Evolutionary conservation across 2,888 invertebrate genomes (phyloP).

Genomic region (Cerceris ruficornis): DNA sequence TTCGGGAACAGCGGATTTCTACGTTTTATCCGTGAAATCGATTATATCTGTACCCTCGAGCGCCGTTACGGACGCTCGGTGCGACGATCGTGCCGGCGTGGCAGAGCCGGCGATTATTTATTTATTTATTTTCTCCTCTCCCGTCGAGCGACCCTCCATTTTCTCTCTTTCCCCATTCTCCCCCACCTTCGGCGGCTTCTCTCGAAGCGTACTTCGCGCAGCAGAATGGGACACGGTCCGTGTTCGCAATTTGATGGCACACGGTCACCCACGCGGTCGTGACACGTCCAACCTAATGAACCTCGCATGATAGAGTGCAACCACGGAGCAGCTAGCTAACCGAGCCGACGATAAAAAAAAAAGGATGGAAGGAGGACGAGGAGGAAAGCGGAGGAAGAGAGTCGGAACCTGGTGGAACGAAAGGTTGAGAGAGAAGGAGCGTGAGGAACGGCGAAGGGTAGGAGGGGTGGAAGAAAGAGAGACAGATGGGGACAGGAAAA

Average conservation of each 20-base stretch:
- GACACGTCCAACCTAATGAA: conserved; percentile 73
- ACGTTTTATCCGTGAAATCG: conserved; percentile 40
- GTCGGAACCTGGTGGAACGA: conserved; percentile 44
- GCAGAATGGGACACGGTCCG: conserved; percentile 53
- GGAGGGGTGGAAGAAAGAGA: conserved; percentile 52
- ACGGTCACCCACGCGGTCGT: conserved; percentile 64
- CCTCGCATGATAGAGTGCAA: conserved; percentile 72
- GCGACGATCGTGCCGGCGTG: not conserved
- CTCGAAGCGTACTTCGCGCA: conserved; percentile 46
- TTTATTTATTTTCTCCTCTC: conserved; percentile 46
- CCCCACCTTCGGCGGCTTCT: not conserved
- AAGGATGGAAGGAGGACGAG: conserved; percentile 22
- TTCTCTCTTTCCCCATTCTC: conserved; percentile 19
- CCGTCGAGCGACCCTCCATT: not conserved
- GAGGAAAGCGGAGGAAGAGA: conserved; percentile 38
- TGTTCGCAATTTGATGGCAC: conserved; percentile 66
- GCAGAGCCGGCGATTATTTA: conserved; percentile 50
- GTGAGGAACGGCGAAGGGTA: conserved; percentile 22
- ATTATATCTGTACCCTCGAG: conserved; percentile 32
- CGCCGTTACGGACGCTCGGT: not conserved
- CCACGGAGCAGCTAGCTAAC: conserved; percentile 52
- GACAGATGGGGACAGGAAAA: conserved; percentile 56
- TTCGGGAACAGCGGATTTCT: conserved; percentile 12
- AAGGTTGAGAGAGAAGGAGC: conserved; percentile 44
- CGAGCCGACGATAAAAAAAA: conserved; percentile 45